These are phyloP conservation scores for Toxotes chatareus DNA, from an alignment of 2,113 vertebrate genomes.

Conservation along the genomic window DNA sequence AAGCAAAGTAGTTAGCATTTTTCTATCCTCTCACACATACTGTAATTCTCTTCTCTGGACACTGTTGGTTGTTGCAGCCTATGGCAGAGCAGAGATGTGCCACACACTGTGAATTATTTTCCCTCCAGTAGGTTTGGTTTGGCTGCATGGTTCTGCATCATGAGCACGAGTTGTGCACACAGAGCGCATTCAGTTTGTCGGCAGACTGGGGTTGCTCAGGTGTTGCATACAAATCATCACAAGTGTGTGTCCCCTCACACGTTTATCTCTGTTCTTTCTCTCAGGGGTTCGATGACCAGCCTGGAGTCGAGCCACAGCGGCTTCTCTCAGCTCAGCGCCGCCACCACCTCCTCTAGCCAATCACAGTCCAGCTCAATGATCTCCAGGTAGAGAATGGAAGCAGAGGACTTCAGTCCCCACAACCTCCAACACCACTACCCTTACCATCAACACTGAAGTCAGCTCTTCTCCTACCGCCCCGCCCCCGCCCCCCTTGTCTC, in stretches of 20 bases:
- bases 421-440: background rate
- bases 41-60: background rate
- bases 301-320: slow-evolving; percentile 98
- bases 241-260: background rate
- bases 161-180: slow-evolving; percentile 33
- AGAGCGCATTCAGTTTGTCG: slow-evolving; percentile 6
- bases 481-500: slow-evolving; percentile 23
- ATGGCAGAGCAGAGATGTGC: slow-evolving; percentile 5
- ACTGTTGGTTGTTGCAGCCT: slow-evolving; percentile 18
- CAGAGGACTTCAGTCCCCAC: slow-evolving; percentile 36
- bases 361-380: slow-evolving; percentile 97
- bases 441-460: slow-evolving; percentile 23
- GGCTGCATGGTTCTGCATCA: slow-evolving; percentile 69
- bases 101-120: background rate
- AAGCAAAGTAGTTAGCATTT: background rate
- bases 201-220: slow-evolving; percentile 14
- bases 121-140: slow-evolving; percentile 22
- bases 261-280: slow-evolving; percentile 28
- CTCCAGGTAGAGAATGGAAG: slow-evolving; percentile 90
- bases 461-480: background rate
- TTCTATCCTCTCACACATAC: background rate
- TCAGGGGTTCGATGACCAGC: slow-evolving; percentile 98
- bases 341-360: slow-evolving; percentile 95
- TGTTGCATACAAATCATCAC: background rate
- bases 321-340: slow-evolving; percentile 97